phyloP scores from a whole-genome alignment of 2,113 vertebrate genomes.

The Amphiprion percula region DNA sequence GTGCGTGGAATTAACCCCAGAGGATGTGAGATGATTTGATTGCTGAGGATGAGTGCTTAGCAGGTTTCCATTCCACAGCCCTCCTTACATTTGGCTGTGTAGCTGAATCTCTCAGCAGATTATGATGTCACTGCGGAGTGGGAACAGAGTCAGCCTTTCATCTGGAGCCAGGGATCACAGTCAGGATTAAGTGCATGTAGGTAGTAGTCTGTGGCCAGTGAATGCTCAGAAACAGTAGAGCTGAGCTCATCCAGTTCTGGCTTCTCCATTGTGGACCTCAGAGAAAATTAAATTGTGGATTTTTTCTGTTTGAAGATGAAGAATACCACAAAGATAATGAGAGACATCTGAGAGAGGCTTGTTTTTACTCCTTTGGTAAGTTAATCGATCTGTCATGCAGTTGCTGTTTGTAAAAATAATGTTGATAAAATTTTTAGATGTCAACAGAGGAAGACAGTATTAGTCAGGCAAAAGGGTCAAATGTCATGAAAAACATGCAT shows the following conservation, averaged over 20 bases:
- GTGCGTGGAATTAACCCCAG: conserved; percentile 2
- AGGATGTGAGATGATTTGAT: conserved; percentile 57
- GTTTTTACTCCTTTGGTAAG: conserved; percentile 36
- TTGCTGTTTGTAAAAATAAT: conserved; percentile 2
- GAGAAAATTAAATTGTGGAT: neutral
- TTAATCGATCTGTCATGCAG: neutral
- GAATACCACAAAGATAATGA: conserved; percentile 1
- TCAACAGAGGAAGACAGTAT: neutral
- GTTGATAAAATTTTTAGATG: neutral
- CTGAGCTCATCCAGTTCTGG: conserved; percentile 10
- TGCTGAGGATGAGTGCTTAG: conserved; percentile 51
- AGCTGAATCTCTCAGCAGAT: conserved; percentile 71
- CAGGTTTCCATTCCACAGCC: conserved; percentile 24
- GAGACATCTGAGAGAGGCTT: conserved; percentile 4
- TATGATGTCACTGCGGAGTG: conserved; percentile 76
- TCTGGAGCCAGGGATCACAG: conserved; percentile 56
- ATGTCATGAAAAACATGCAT: neutral
- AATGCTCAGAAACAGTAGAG: conserved; percentile 43
- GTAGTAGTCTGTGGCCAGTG: conserved; percentile 29
- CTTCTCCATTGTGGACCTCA: neutral
- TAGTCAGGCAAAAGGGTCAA: neutral
- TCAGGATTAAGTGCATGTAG: conserved; percentile 73
- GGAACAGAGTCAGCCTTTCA: conserved; percentile 46
- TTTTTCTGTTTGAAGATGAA: conserved; percentile 22
- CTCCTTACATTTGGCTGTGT: conserved; percentile 36